A percentile compares a stretch with the other conserved stretches of the same genome.
phyloP scores from a whole-genome alignment of 2,797 vertebrate species.

The Dallia pectoralis region DNA sequence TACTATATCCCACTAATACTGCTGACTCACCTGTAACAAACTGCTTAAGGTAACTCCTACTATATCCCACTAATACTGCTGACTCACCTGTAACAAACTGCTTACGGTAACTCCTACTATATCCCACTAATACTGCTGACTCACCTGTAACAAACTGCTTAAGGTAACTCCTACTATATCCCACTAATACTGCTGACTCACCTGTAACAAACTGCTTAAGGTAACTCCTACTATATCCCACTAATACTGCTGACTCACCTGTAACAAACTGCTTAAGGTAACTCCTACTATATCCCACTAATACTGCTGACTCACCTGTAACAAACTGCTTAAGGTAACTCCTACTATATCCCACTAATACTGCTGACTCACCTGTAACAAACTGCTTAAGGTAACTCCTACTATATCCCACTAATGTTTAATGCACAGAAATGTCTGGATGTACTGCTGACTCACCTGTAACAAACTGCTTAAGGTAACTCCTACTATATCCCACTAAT shows the following conservation, averaged over 20 bases:
- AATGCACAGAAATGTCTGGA: too few relatives aligned
- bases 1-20: background rate
- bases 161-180: slow-evolving; percentile 76
- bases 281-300: background rate
- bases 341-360: background rate
- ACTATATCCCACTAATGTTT: background rate
- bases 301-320: slow-evolving; percentile 80
- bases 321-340: slow-evolving; percentile 95
- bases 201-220: slow-evolving; percentile 97
- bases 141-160: slow-evolving; percentile 96
- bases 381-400: slow-evolving; percentile 89
- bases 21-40: slow-evolving; percentile 90
- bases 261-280: slow-evolving; percentile 98
- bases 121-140: slow-evolving; percentile 30
- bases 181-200: slow-evolving; percentile 63
- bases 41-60: slow-evolving; percentile 86
- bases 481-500: background rate
- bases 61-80: background rate
- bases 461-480: slow-evolving; percentile 97
- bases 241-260: slow-evolving; percentile 72
- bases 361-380: slow-evolving; percentile 87
- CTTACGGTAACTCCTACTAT: slow-evolving; percentile 82
- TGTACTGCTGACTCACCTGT: slow-evolving; percentile 80
- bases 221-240: slow-evolving; percentile 58
- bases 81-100: slow-evolving; percentile 93